Evolutionary conservation across 2,797 vertebrate genomes (phyloP), one percentile per base, ranked within the genome.

Genomic region (Melanotaenia parkinsoni): DNA sequence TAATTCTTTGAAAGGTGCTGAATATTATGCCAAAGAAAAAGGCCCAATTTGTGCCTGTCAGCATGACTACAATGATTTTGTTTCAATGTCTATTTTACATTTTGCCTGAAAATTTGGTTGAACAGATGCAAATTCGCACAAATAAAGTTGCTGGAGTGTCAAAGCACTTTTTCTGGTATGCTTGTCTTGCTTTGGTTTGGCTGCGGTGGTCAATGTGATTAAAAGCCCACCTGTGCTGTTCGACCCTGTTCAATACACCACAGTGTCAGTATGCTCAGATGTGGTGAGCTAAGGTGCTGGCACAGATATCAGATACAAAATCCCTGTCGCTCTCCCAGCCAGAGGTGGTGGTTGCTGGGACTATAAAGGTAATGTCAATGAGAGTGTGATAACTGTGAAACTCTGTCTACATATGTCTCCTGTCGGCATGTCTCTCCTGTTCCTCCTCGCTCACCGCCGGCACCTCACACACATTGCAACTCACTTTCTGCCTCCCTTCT

Each of bases 361-460:
- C 89, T 80, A 77, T 79, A 80, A 86, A 77, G 73, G 69, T 57
- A 45, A 26, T 72, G 51, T 91, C 90, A 89, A 86, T 87, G 83
- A 88, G 82, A 74, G 81, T 86, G 88, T 91, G 89, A 90, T 91
- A 85, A 82, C 87, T 90, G 85, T 83, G 91, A 90, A 88, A 87
- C 88, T 91, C 89, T 93, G 91, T 91, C 90, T 91, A 90, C 88
- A 89, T 76, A 87, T 90, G 88, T 93, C 90, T 91, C 77, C 85
- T 87, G 87, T 90, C 88, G 85, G 80, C 83, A 86, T 63, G 24
- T 89, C 86, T 88, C 87, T 87, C 67, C 83, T 65, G 64, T 75
- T 80, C 71, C 74, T 67, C 71, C 83, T 80, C 50, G 53, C 77
- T 86, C 81, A 74, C 72, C 82, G 72, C 67, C 65, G 12, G 58